Conservation (phyloP, 2,113 vertebrate species). For the Pituophis catenifer region DNA sequence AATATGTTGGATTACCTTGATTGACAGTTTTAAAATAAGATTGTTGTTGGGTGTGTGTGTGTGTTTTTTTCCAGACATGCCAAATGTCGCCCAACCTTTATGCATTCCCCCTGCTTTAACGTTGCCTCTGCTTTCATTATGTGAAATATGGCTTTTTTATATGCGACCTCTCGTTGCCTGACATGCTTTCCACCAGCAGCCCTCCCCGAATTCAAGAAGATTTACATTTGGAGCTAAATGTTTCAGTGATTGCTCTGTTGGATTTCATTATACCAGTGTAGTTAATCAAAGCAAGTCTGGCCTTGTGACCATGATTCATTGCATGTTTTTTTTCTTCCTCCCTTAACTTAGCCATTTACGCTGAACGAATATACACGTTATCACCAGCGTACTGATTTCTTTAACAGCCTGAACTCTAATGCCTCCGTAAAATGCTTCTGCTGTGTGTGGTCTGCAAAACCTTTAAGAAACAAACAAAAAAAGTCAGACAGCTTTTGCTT, state of each 20-base stretch:
- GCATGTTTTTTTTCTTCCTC: slow-evolving; percentile 60
- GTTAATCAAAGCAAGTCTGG: slow-evolving; percentile 80
- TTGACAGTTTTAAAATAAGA: slow-evolving; percentile 75
- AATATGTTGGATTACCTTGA: slow-evolving; percentile 74
- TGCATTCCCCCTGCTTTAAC: slow-evolving; percentile 69
- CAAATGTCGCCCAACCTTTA: slow-evolving; percentile 73
- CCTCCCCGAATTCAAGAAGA: slow-evolving; percentile 76
- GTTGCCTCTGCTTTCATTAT: slow-evolving; percentile 66
- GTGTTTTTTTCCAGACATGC: slow-evolving; percentile 10
- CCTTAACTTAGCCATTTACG: slow-evolving; percentile 72
- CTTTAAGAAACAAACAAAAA: neutral
- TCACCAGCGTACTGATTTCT: slow-evolving; percentile 63
- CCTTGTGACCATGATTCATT: slow-evolving; percentile 75
- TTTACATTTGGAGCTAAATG: slow-evolving; percentile 81
- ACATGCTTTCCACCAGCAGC: slow-evolving; percentile 49
- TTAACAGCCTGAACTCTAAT: slow-evolving; percentile 63
- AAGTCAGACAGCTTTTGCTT: neutral
- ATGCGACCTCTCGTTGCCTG: slow-evolving; percentile 66
- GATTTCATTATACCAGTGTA: slow-evolving; percentile 77
- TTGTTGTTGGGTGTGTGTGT: slow-evolving; percentile 7
- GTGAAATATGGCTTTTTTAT: slow-evolving; percentile 74
- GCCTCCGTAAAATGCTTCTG: slow-evolving; percentile 61
- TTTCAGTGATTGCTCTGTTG: slow-evolving; percentile 82
- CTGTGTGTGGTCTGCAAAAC: slow-evolving; percentile 21
- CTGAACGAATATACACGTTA: slow-evolving; percentile 76